phyloP scores from a whole-genome alignment of 2,797 vertebrate genomes.

The Phylloscopus collybita region DNA sequence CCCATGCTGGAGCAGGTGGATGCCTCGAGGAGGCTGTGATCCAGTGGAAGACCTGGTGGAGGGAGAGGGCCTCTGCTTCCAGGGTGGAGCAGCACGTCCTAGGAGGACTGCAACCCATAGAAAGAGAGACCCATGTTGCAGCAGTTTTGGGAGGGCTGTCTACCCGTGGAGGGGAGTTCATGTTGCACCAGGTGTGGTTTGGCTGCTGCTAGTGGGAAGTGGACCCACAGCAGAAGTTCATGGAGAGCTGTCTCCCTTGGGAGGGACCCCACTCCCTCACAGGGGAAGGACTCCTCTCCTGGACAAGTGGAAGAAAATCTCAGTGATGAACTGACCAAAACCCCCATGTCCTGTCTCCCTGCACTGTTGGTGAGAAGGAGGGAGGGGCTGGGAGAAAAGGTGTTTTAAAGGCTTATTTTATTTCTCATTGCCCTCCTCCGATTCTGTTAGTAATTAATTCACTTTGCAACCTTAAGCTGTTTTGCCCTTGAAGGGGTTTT shows the following conservation, averaged over 20 bases:
- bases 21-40: neutral
- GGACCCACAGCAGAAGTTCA: neutral
- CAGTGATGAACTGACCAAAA: neutral
- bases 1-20: too few relatives aligned
- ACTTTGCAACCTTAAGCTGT: neutral
- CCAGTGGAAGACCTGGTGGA: neutral
- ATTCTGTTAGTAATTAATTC: neutral
- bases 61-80: neutral
- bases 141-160: neutral
- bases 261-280: neutral
- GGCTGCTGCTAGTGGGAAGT: neutral
- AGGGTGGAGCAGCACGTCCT: neutral
- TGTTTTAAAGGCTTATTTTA: neutral
- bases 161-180: neutral
- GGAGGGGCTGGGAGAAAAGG: neutral
- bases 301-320: neutral
- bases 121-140: neutral
- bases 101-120: neutral
- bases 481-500: neutral
- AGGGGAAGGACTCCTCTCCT: neutral
- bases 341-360: too few relatives aligned
- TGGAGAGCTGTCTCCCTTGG: neutral
- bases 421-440: neutral
- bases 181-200: too few relatives aligned
- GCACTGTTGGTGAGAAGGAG: neutral